Evolutionary conservation across 1,140 invertebrate species (phyloP).

Genomic region (Drosophila simulans): DNA sequence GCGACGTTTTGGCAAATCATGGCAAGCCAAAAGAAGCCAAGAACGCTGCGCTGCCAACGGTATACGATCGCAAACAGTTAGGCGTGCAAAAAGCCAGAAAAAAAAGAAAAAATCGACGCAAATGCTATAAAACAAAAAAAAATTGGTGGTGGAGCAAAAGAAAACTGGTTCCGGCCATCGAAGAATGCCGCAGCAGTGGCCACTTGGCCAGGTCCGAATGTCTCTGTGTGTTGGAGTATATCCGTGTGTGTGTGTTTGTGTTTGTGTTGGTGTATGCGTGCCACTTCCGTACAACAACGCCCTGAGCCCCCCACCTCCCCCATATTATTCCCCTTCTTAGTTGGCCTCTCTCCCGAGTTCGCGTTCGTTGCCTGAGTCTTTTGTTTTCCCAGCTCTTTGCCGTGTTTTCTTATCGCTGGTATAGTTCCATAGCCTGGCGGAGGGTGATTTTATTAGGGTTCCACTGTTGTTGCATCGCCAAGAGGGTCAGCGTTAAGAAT

Average conservation of each 20-base stretch:
- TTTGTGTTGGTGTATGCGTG: slow-evolving; percentile 53
- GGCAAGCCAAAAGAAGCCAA: slow-evolving; percentile 40
- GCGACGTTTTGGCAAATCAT: slow-evolving; percentile 39
- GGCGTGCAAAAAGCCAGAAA: slow-evolving; percentile 66
- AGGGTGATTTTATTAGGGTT: slow-evolving; percentile 5
- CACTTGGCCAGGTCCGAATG: slow-evolving; percentile 61
- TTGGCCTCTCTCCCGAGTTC: slow-evolving; percentile 41
- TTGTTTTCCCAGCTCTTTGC: slow-evolving; percentile 57
- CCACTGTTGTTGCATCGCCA: slow-evolving; percentile 17
- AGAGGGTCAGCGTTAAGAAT: slow-evolving; percentile 18
- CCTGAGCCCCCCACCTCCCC: slow-evolving; percentile 18
- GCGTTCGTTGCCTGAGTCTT: slow-evolving; percentile 78
- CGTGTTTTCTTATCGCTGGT: slow-evolving; percentile 33
- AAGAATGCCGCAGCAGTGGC: slow-evolving; percentile 72
- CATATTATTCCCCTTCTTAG: slow-evolving; percentile 8
- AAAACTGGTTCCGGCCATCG: slow-evolving; percentile 78
- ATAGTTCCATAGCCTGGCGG: slow-evolving; percentile 22
- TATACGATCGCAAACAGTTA: slow-evolving; percentile 72
- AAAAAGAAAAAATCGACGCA: slow-evolving; percentile 45
- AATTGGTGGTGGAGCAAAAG: slow-evolving; percentile 71
- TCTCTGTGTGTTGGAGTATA: slow-evolving; percentile 9
- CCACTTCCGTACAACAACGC: slow-evolving; percentile 74
- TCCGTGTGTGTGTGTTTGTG: slow-evolving; percentile 6
- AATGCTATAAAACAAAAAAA: slow-evolving; percentile 60
- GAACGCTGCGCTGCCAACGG: slow-evolving; percentile 61